phyloP scores from a whole-genome alignment of 2,113 vertebrate species.

The Platycercus adscitus region DNA sequence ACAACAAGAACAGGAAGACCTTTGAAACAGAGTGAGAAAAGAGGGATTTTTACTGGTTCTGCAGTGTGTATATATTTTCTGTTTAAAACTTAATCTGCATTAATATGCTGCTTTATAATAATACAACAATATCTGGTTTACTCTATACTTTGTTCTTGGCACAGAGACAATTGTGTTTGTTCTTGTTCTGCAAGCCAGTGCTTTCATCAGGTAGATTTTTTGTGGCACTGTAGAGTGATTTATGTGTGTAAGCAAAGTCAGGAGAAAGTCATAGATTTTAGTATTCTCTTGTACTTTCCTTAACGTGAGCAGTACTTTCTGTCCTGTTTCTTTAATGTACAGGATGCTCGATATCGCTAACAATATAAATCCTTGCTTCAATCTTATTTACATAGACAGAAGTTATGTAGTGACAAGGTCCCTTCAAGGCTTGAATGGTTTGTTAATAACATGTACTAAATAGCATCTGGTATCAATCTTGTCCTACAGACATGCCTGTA shows the following conservation, averaged over 20 bases:
- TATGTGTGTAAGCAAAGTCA: conserved; percentile 70
- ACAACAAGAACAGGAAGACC: not conserved
- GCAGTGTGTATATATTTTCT: not conserved
- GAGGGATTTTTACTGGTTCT: not conserved
- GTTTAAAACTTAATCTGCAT: not conserved
- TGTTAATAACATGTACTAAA: conserved; percentile 83
- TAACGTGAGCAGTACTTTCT: conserved; percentile 55
- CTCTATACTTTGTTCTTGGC: not conserved
- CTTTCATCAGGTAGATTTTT: conserved; percentile 20
- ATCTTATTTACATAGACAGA: conserved; percentile 82
- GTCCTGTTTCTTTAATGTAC: conserved; percentile 67
- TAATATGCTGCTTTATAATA: not conserved
- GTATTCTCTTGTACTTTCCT: conserved; percentile 59
- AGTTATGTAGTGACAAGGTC: conserved; percentile 82
- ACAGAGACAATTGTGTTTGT: not conserved
- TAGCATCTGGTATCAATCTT: conserved; percentile 82
- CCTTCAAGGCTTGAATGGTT: conserved; percentile 80
- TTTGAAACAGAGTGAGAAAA: not conserved
- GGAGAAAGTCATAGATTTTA: conserved; percentile 70
- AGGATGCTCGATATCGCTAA: conserved; percentile 51
- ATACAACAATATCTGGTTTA: not conserved
- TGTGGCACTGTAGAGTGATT: conserved; percentile 45
- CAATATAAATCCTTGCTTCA: conserved; percentile 73
- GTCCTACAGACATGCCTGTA: conserved; percentile 73
- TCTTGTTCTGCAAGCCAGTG: not conserved